phyloP scores from a whole-genome alignment of 2,113 vertebrate species.

The Pteruthius melanotis region DNA sequence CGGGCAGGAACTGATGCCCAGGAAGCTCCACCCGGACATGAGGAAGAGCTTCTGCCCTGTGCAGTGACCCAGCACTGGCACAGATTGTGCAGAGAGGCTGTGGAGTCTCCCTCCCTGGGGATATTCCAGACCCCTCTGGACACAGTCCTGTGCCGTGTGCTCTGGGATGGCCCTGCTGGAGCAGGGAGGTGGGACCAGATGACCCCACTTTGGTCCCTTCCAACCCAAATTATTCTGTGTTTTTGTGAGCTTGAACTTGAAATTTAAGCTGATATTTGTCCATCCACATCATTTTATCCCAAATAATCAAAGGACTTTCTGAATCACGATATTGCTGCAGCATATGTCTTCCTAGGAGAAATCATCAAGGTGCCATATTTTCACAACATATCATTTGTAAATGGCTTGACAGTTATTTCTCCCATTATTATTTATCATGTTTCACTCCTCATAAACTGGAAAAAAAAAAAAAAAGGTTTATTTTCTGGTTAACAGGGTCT shows the following conservation, averaged over 20 bases:
- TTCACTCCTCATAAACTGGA: constrained; percentile 46
- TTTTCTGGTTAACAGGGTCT: constrained; percentile 43
- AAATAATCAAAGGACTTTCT: neutral
- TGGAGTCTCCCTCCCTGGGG: neutral
- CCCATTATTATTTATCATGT: constrained; percentile 58
- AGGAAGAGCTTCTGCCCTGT: neutral
- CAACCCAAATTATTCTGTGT: too few species aligned
- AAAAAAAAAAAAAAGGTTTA: constrained; percentile 24
- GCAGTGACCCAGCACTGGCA: neutral
- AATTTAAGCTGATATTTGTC: neutral
- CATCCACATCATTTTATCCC: neutral
- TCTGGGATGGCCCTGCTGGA: rapidly evolving
- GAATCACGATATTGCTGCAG: neutral
- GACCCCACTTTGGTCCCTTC: rapidly evolving
- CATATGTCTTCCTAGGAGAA: constrained; percentile 14
- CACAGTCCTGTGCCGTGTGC: neutral
- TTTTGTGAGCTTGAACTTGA: neutral
- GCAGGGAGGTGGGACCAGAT: rapidly evolving
- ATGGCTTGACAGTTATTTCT: constrained; percentile 52
- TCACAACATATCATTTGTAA: constrained; percentile 20
- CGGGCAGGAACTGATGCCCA: neutral
- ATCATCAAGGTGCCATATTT: neutral
- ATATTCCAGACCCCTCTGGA: neutral
- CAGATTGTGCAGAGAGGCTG: neutral
- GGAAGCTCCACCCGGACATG: rapidly evolving